Percentiles rank a stretch among this genome's conserved stretches.
Conservation (phyloP, 2,888 invertebrate species). For the Mythimna impura region DNA sequence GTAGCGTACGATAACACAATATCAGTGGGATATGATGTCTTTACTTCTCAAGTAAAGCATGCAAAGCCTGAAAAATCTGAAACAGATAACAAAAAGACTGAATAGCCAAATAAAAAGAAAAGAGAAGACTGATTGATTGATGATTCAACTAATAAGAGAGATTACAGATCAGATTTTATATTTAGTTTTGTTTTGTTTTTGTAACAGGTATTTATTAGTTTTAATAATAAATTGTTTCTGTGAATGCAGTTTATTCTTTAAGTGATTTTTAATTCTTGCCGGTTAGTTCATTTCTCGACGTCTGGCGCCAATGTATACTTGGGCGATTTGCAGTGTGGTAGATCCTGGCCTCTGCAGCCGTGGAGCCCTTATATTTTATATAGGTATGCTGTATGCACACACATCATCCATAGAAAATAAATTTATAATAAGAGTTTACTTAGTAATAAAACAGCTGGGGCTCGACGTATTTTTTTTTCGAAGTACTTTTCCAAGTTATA, state of each 20-base stretch:
- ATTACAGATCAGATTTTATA: conserved; percentile 1
- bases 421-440: background rate
- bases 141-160: background rate
- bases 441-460: background rate
- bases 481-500: background rate
- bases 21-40: conserved; percentile 96
- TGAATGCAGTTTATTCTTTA: conserved; percentile 18
- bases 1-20: conserved; percentile 96
- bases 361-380: too few relatives aligned
- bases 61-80: conserved; percentile 62
- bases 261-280: background rate
- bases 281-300: background rate
- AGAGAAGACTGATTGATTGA: conserved; percentile 9
- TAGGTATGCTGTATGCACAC: background rate
- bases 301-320: background rate
- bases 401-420: background rate
- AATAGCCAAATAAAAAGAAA: conserved; percentile 7
- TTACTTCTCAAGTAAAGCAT: conserved; percentile 95
- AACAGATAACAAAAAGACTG: conserved; percentile 20
- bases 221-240: conserved; percentile 36
- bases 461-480: background rate
- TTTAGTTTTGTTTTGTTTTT: conserved; percentile 6
- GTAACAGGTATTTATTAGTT: background rate
- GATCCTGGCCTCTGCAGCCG: background rate
- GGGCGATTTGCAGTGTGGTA: background rate